Evolutionary conservation across 2,888 invertebrate species (phyloP), one percentile per base, ranked within the genome.

Genomic region (Scelioninae gen. 1): DNA sequence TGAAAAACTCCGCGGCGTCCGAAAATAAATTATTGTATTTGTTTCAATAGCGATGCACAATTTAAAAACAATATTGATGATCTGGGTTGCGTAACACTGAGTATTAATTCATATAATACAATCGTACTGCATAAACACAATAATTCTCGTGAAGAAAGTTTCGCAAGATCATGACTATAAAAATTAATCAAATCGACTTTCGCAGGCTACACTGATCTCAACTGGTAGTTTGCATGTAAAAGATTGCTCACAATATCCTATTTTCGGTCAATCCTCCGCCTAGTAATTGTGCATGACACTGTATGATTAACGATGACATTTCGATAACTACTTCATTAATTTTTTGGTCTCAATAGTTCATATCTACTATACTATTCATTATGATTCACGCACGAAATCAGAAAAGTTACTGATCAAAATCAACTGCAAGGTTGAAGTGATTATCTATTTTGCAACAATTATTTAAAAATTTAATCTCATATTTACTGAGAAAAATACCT

Each of bases 151-250:
- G 23, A 58, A 45, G 51, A 69, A 40, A 34, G 69, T 69, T 69
- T 45, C 55, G 68, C 62, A 77, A 68, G 51, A 62, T 62, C 34
- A 23, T 43, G 40, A 66, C 62, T 60, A 69, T 62, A 76, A 62
- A 75, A 77, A 69, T 76, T 68, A 58, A 60, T 68, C 66, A 68
- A 66, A 66, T 66, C 40, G 55, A 68, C 76, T 76, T 76, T 76
- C 66, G 66, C 40, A 49, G 31, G 6, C 55, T 49, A 66, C 29
- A 0, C 11, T 9, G 6, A 13, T n/a, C n/a, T n/a, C n/a, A n/a
- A n/a, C n/a, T n/a, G n/a, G n/a, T n/a, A n/a, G n/a, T n/a, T n/a
- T n/a, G n/a, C n/a, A n/a, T n/a, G n/a, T n/a, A n/a, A 31, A 65
- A 65, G n/a, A 32, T 7, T 43, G 9, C 34, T 49, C 40, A 60